A percentile compares a stretch with the other conserved stretches of the same genome.
These are phyloP conservation scores for Cirrhinus molitorella DNA, from an alignment of 2,797 vertebrate species.

Conservation along the genomic window DNA sequence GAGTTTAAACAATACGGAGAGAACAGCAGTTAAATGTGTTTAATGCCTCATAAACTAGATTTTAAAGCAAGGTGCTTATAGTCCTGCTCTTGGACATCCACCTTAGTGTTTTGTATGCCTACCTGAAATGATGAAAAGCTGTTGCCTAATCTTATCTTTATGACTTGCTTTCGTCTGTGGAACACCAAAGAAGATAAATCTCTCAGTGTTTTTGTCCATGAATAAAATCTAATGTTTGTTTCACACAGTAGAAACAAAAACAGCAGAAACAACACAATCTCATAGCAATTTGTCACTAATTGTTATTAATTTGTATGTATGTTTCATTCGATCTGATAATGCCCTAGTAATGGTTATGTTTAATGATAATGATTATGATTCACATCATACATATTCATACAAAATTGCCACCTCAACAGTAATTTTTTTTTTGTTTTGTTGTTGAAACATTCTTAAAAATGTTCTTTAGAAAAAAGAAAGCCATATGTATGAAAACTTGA, in stretches of 20 bases:
- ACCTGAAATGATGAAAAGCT: background rate
- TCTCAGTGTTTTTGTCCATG: background rate
- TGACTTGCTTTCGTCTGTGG: background rate
- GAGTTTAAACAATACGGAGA: background rate
- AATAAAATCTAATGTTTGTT: background rate
- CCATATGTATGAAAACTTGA: background rate
- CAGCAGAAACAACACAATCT: background rate
- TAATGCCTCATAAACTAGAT: background rate
- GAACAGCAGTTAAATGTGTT: constrained; percentile 21
- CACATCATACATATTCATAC: background rate
- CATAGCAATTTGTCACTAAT: background rate
- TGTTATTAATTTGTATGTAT: background rate
- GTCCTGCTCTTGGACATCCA: background rate
- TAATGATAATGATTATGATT: background rate
- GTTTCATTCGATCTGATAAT: background rate
- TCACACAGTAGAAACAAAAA: background rate
- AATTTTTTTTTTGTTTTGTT: no score
- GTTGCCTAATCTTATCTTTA: background rate
- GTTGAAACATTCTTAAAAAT: no score
- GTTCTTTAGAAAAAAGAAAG: background rate
- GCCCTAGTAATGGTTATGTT: background rate
- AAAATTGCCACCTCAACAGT: background rate
- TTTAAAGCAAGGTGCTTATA: background rate
- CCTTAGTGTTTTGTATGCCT: background rate
- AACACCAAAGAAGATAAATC: background rate